Evolutionary conservation across 1,140 invertebrate species (phyloP), one percentile per base, ranked within the genome.

Genomic region (Lasioglossum albipes): DNA sequence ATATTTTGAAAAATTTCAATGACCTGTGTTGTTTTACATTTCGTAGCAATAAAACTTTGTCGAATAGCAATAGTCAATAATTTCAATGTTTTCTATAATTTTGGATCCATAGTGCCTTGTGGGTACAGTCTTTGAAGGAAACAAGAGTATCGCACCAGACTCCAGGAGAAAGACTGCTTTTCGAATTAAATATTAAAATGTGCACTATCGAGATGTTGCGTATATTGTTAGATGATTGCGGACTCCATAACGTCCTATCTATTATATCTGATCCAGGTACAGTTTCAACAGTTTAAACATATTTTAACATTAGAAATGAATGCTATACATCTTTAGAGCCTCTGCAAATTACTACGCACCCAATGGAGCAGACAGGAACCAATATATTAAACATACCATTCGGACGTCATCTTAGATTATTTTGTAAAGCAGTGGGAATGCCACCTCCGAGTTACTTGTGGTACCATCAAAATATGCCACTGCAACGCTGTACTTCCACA

Each of bases 361-460:
- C 89, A 7, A 79, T 87, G 54, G 73, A 72, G 13, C 22, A 81
- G 49, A 42, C 31, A 18, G 57, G 49, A 41, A 62, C 22, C 12
- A 42, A 81, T 57, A 71, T 42, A 62, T 59, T 87, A 62, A 65
- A 84, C 68, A 41, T 91, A 67, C 54, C 72, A 10, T 41, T 91
- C 42, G 85, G 83, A 0, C 64, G 79, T 27, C 75, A 49, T 22
- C 70, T 91, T 54, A 70, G n/a, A 41, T 77, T 91, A 16, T 81
- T 41, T 42, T 91, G 90, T 68, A 82, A 87, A 86, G 91, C 91
- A 52, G 49, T 20, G 4, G 90, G 91, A n/a, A 82, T 92, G 68
- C 91, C 90, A 75, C 84, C 85, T 3, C 90, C 90, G 1, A 86
- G 27, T 72, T 92, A 90, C n/a, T 52, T 75, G 18, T 92, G 91